These are phyloP conservation scores for Mythimna impura DNA, from an alignment of 2,888 invertebrate genomes.

Conservation along the genomic window DNA sequence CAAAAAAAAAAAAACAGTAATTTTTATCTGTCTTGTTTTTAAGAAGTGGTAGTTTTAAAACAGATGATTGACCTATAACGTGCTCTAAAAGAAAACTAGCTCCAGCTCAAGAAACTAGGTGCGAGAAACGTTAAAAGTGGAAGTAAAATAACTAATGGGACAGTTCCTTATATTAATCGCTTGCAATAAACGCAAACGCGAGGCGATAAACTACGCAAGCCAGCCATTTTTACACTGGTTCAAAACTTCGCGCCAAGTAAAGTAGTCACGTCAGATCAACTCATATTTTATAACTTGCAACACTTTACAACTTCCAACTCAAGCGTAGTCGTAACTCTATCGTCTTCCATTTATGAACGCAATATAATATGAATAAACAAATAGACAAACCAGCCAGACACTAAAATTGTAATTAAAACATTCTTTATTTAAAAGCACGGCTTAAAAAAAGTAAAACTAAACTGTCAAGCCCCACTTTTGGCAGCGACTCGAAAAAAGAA, in stretches of 20 bases:
- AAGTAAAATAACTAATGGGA: slow-evolving; percentile 44
- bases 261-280: slow-evolving; percentile 60
- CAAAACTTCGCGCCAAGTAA: slow-evolving; percentile 50
- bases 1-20: neutral
- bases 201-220: slow-evolving; percentile 46
- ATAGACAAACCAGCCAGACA: slow-evolving; percentile 39
- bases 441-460: slow-evolving; percentile 25
- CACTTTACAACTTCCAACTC: slow-evolving; percentile 46
- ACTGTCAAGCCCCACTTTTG: slow-evolving; percentile 55
- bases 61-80: neutral
- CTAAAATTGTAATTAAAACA: slow-evolving; percentile 52
- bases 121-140: slow-evolving; percentile 12
- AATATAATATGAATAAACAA: slow-evolving; percentile 34
- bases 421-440: slow-evolving; percentile 51
- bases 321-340: slow-evolving; percentile 47
- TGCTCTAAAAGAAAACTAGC: neutral
- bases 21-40: rapidly evolving
- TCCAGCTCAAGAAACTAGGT: neutral
- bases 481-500: slow-evolving; percentile 47
- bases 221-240: slow-evolving; percentile 57
- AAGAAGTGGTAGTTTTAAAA: neutral
- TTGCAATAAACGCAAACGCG: slow-evolving; percentile 52
- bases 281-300: slow-evolving; percentile 60
- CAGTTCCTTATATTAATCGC: slow-evolving; percentile 48
- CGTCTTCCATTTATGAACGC: slow-evolving; percentile 52